Conservation (phyloP, 2,888 invertebrate species). For the Eupithecia abbreviata region DNA sequence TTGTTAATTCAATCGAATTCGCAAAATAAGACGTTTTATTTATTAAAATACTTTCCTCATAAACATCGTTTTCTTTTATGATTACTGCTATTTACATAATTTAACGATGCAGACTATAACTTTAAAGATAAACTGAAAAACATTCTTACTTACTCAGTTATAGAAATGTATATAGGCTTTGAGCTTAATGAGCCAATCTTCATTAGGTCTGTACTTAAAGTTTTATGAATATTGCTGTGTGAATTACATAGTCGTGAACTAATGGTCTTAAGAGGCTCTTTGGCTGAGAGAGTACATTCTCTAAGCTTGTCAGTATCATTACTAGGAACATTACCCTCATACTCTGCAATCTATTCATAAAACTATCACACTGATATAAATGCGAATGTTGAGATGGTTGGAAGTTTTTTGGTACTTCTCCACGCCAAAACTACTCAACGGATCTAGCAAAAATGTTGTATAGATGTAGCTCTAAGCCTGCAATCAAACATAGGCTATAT, state of each 20-base stretch:
- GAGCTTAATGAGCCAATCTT: conserved; percentile 24
- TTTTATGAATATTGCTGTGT: conserved; percentile 23
- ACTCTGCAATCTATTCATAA: neutral
- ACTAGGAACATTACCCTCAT: neutral
- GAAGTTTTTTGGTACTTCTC: too few relatives aligned
- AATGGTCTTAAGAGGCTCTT: conserved; percentile 10
- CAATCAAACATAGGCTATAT: too few relatives aligned
- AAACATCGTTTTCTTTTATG: neutral
- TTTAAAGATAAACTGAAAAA: neutral
- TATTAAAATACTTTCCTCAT: neutral
- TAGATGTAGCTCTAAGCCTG: too few relatives aligned
- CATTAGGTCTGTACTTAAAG: conserved; percentile 20
- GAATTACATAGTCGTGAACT: conserved; percentile 5
- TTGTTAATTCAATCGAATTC: neutral
- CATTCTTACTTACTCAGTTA: conserved; percentile 4
- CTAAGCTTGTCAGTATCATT: conserved; percentile 3
- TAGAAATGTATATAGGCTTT: conserved; percentile 24
- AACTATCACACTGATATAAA: neutral
- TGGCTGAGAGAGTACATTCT: neutral
- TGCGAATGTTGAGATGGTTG: too few relatives aligned
- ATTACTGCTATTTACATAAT: neutral
- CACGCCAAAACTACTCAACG: too few relatives aligned
- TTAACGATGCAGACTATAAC: neutral
- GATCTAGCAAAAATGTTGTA: too few relatives aligned
- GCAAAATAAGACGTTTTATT: neutral